Evolutionary conservation across 2,797 vertebrate genomes (phyloP).

Genomic region (Tapirus indicus): DNA sequence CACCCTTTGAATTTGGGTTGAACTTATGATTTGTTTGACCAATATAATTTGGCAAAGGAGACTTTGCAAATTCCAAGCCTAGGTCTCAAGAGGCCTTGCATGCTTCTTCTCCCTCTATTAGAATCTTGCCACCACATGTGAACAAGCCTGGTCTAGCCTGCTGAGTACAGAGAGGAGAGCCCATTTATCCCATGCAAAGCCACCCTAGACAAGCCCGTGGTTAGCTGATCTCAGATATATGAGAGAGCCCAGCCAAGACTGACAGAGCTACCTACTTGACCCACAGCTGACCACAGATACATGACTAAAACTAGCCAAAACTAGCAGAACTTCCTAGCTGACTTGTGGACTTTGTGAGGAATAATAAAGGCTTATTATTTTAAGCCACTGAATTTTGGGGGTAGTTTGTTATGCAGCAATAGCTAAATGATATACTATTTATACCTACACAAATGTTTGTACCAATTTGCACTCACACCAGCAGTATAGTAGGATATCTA

Average conservation of each 20-base stretch:
- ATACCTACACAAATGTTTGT: background rate
- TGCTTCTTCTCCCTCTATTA: background rate
- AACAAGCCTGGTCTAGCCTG: background rate
- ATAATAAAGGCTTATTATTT: background rate
- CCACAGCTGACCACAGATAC: background rate
- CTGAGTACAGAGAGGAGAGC: background rate
- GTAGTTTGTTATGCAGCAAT: background rate
- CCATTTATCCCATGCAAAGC: background rate
- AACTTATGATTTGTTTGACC: background rate
- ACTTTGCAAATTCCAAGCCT: background rate
- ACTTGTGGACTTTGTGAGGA: background rate
- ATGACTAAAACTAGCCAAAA: background rate
- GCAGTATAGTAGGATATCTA: background rate
- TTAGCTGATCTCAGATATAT: background rate
- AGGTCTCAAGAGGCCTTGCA: background rate
- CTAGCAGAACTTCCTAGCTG: background rate
- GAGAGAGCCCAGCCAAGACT: background rate
- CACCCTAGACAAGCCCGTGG: background rate
- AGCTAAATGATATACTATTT: background rate
- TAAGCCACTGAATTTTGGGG: background rate
- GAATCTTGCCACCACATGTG: background rate
- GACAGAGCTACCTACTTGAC: background rate
- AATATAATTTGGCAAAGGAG: background rate
- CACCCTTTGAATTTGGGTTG: background rate
- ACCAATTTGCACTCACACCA: background rate